Conservation (phyloP, 2,113 vertebrate species). For the Gymnogyps californianus region DNA sequence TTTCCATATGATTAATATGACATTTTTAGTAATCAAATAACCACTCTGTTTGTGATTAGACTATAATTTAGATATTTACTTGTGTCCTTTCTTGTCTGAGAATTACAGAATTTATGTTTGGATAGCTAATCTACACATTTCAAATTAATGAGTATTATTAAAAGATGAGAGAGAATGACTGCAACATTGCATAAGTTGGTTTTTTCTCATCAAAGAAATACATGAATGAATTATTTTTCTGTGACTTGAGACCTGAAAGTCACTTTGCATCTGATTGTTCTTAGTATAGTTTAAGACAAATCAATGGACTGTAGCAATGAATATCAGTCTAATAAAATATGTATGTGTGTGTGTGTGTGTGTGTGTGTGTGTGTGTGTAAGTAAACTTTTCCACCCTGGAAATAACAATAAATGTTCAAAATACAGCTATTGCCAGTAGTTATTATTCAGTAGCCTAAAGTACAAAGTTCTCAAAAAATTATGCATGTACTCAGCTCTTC, state of each 20-base stretch:
- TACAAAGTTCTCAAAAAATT: background rate
- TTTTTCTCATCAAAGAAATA: background rate
- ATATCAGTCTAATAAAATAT: background rate
- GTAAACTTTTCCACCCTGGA: background rate
- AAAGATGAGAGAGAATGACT: background rate
- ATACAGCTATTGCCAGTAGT: background rate
- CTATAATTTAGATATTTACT: background rate
- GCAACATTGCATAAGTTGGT: background rate
- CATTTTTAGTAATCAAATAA: background rate
- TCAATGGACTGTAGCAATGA: background rate
- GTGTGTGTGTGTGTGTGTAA: background rate
- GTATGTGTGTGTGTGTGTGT: background rate
- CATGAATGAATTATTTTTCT: background rate
- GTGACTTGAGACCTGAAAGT: background rate
- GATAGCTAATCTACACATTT: background rate
- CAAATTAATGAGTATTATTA: background rate
- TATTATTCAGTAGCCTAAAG: conserved; percentile 10
- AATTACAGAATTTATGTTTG: background rate
- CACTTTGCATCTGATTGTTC: background rate
- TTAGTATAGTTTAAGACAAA: background rate
- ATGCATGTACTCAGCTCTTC: background rate
- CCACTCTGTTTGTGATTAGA: background rate
- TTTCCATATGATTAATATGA: background rate
- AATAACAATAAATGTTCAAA: background rate
- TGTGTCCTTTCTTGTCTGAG: background rate